Base-by-base conservation (phyloP, 2,888 invertebrate species). In the Chrysomela aeneicollis region DNA sequence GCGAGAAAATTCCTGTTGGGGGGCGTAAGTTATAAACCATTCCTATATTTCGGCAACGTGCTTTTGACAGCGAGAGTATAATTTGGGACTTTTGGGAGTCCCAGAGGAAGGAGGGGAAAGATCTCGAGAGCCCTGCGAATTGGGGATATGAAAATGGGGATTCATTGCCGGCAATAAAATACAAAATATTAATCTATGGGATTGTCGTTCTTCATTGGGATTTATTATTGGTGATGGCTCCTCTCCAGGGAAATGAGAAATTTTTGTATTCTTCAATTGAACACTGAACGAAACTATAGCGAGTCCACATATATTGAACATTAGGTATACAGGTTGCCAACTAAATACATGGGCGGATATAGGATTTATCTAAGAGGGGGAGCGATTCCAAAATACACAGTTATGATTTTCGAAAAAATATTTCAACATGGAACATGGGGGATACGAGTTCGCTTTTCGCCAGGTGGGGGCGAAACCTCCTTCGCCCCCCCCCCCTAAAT, bases 11-110 rank as follows among this genome's bases (percentile, higher is more conserved):
- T 67, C 73, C 71, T 73, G 72, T 46, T 18, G 19, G 21, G 46
- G 74, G 74, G 76, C 74, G 74, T 71, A 74, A 76, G 76, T 76
- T 76, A 76, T 76, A 77, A 78, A 78, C 76, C 76, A 76, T 74
- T 75, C 72, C 73, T 71, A 69, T n/a, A n/a, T 68, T 68, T 72
- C 70, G 68, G 73, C 77, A 76, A 74, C 75, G 77, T 80, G 79
- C 76, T 72, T 74, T 75, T 79, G 79, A 79, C 79, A 78, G 78
- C 73, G 67, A 74, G 73, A 77, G 76, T 74, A 78, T 77, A 79
- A 80, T 80, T 80, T 79, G 78, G 76, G 76, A 77, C 70, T 78
- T 6, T n/a, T n/a, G n/a, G n/a, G n/a, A n/a, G n/a, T n/a, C 79
- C 79, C 78, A 75, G 75, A 75, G 75, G 77, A 70, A 49, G 62